Evolutionary conservation across 2,113 vertebrate genomes (phyloP), one percentile per base, ranked within the genome.

Genomic region (Theropithecus gelada): DNA sequence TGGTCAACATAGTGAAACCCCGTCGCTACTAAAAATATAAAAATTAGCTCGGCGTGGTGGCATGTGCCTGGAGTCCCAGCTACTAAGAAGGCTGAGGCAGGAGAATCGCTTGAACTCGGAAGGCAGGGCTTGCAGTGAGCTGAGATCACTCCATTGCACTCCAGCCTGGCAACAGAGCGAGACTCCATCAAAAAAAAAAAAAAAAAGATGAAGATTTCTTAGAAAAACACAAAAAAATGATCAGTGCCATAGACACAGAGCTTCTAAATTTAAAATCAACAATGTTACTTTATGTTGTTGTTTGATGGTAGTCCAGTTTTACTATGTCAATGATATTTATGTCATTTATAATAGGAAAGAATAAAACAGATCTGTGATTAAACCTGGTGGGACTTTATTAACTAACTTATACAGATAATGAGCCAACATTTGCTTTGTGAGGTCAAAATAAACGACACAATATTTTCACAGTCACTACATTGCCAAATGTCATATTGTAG

Each of bases 301-400:
- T 94, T 81, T 61, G 1, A 94, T 72, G 32, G 3, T 43, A 4
- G 22, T 59, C 18, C 45, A 27, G 25, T 91, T 75, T 93, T 88
- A 68, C 48, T 40, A 5, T 76, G 3, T 9, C 57, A 86, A 25
- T 20, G 18, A 80, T 88, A 68, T 88, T 61, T 84, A 83, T 9
- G 16, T 50, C 12, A 72, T 72, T 81, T 66, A n/a, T 22, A 57
- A 61, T 18, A 78, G 32, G 35, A 82, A 97, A 82, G 13, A 95
- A 68, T 90, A 38, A 86, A 85, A 75, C 43, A 81, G 12, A 88
- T 48, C 23, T 66, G 93, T 57, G 38, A 79, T 80, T 83, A 96
- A 88, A 72, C 6, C 17, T 22, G 13, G 32, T 90, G 30, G 14
- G 30, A 76, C 10, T 88, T 97, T 85, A 97, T 96, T 96, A 95